Conservation (phyloP, 1,140 invertebrate species). For the Drosophila willistoni region DNA sequence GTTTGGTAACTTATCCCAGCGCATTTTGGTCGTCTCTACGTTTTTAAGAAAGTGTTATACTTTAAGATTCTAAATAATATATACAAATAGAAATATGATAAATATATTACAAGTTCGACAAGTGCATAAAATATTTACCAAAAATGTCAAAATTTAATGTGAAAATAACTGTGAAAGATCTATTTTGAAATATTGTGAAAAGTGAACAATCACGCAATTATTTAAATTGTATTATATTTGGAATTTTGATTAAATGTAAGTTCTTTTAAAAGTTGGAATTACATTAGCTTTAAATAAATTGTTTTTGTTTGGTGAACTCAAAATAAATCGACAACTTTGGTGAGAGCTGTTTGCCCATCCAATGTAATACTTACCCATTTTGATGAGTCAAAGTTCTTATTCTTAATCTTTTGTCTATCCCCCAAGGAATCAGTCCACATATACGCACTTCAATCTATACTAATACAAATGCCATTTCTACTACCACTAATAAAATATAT, state of each 20-base stretch:
- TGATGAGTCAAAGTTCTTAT: too few species aligned
- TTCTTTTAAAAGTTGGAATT: neutral
- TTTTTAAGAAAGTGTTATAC: neutral
- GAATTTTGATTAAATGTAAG: slow-evolving; percentile 49
- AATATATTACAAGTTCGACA: neutral
- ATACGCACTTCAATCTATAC: neutral
- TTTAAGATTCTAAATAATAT: slow-evolving; percentile 10
- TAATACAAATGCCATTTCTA: too few species aligned
- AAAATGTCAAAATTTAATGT: slow-evolving; percentile 24
- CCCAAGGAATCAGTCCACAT: neutral
- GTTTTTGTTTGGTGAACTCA: too few species aligned
- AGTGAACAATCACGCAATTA: neutral
- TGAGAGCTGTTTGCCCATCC: too few species aligned
- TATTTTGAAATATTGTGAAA: slow-evolving; percentile 20
- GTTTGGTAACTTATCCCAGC: slow-evolving; percentile 52
- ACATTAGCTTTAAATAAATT: too few species aligned
- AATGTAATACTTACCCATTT: too few species aligned
- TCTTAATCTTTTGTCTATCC: neutral
- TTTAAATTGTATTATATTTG: slow-evolving; percentile 15
- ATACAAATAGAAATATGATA: slow-evolving; percentile 9
- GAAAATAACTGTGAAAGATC: slow-evolving; percentile 36
- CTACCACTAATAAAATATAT: neutral
- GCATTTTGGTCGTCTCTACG: slow-evolving; percentile 38
- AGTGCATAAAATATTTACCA: neutral
- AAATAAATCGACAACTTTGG: too few species aligned